Base-by-base conservation (phyloP, 2,113 vertebrate species). In the Ellobius talpinus region DNA sequence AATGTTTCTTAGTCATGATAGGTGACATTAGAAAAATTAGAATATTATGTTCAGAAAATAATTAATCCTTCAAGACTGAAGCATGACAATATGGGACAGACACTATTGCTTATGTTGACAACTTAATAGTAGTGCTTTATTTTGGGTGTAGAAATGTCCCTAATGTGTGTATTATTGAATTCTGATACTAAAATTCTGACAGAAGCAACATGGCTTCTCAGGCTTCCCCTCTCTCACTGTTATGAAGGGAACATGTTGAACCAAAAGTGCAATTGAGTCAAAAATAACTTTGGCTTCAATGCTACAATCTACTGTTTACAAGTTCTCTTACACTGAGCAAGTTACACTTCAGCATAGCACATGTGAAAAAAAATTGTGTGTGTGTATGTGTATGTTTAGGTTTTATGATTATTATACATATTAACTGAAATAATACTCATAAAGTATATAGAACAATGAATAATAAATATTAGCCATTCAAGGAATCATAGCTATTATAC, bases 401-500 rank as follows among this genome's bases (percentile, higher is more conserved):
- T 52, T 12, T 31, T 76, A 50, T 50, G 84, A 89, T 50, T 70
- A 8, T 87, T 45, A 26, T 94, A 88, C 85, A 17, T 14, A 90
- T 86, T 90, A 86, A 90, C 47, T 94, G 33, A 89, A 72, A 95
- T 92, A 61, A 7, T 66, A 39, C 86, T 73, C 82, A 74, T 78
- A 8, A 82, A 89, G n/a, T 45, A 68, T 31, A 79, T 24, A 61
- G 33, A 85, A 86, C 6, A 91, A 24, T 87, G 16, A 63, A 84
- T 91, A 31, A 61, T 55, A 47, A 7, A 74, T 76, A 88, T 10
- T 72, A 87, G 88, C 76, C 79, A 90, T 90, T 94, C 86, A 90
- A 39, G 74, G 88, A 96, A 36, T 36, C 61, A 58, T 42, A 95
- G 36, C 66, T 63, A 73, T 85, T 66, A 81, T 97, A 94, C 11